Conservation (phyloP, 1,140 invertebrate species). For the Ylistrum balloti region DNA sequence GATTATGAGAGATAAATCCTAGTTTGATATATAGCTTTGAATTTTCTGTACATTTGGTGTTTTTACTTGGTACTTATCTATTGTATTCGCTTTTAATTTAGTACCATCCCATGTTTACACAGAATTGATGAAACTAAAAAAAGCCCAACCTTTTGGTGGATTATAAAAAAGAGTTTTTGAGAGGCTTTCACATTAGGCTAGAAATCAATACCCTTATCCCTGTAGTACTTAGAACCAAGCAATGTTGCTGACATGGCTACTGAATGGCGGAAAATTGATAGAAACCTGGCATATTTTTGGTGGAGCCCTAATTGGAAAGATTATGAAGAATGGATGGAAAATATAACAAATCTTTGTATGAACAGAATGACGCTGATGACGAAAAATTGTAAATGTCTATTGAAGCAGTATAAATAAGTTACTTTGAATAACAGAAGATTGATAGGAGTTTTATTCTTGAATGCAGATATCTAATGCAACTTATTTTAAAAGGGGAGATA, state of each 20-base stretch:
- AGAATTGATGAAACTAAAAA: neutral
- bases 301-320: neutral
- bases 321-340: neutral
- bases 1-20: too few relatives aligned
- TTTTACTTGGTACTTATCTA: too few relatives aligned
- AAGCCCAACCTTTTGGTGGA: neutral
- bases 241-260: neutral
- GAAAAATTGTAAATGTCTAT: neutral
- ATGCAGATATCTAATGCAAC: too few relatives aligned
- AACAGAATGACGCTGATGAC: neutral
- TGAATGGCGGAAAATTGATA: neutral
- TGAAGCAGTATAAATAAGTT: neutral
- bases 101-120: neutral
- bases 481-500: too few relatives aligned
- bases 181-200: neutral
- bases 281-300: neutral
- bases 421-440: neutral
- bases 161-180: neutral
- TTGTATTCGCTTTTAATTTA: neutral
- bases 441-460: too few relatives aligned
- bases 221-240: neutral
- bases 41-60: too few relatives aligned
- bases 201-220: neutral
- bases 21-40: too few relatives aligned
- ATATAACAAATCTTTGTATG: neutral